phyloP scores from a whole-genome alignment of 2,888 invertebrate genomes.

The Acanthopleura granulata region DNA sequence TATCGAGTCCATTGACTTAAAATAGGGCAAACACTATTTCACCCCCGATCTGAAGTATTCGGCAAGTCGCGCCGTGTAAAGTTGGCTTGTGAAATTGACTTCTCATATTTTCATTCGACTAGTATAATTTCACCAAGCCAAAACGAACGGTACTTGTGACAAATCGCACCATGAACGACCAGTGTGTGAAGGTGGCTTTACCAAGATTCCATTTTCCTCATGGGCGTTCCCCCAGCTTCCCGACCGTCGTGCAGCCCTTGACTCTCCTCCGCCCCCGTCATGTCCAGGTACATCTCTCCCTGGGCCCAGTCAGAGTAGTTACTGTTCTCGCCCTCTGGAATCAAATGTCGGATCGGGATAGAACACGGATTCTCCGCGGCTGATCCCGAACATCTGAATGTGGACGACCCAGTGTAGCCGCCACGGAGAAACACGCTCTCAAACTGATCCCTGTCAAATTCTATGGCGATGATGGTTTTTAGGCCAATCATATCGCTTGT shows the following conservation, averaged over 20 bases:
- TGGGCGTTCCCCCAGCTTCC: background rate
- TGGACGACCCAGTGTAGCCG: background rate
- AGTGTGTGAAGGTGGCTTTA: background rate
- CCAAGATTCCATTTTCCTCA: slow-evolving; percentile 14
- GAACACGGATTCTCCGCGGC: background rate
- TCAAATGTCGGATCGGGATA: background rate
- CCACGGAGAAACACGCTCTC: slow-evolving; percentile 2
- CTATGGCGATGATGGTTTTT: slow-evolving; percentile 16
- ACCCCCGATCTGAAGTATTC: no score
- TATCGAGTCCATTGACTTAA: no score
- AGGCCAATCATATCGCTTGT: background rate
- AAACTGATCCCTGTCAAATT: background rate
- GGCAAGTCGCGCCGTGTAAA: no score
- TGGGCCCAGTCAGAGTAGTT: background rate
- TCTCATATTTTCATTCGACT: no score
- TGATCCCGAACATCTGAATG: background rate
- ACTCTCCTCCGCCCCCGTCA: background rate
- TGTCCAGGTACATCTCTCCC: background rate
- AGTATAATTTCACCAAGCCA: no score
- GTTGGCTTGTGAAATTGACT: no score
- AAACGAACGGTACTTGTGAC: no score
- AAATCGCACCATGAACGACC: no score
- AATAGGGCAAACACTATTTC: no score
- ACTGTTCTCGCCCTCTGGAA: background rate
- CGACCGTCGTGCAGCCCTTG: background rate